Evolutionary conservation across 2,113 vertebrate species (phyloP).

Genomic region (Rhinichthys klamathensis): DNA sequence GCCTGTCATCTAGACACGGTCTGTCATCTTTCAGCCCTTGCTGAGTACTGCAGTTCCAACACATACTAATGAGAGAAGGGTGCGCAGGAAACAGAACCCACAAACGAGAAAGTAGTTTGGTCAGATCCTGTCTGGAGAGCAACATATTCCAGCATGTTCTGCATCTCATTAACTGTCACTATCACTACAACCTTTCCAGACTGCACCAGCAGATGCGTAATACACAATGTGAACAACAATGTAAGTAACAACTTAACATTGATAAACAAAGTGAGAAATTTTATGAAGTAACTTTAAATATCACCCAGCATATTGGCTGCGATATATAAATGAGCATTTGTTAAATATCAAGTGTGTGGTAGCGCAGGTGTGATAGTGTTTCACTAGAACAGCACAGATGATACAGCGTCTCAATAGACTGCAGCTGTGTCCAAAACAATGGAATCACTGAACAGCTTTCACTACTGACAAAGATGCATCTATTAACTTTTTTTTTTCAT

Average conservation of each 20-base stretch:
- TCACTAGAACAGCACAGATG: neutral
- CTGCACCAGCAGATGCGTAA: neutral
- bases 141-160: conserved; percentile 39
- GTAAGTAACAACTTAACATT: neutral
- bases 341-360: neutral
- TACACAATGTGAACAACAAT: neutral
- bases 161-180: conserved; percentile 32
- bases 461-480: neutral
- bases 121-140: conserved; percentile 13
- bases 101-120: conserved; percentile 19
- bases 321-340: neutral
- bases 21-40: neutral
- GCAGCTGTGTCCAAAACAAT: neutral
- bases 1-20: neutral
- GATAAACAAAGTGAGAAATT: neutral
- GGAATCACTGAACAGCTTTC: neutral
- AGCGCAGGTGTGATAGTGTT: conserved; percentile 5
- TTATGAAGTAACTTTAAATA: neutral
- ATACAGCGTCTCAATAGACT: neutral
- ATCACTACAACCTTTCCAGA: conserved; percentile 1
- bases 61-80: neutral
- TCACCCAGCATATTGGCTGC: neutral
- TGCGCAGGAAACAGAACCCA: neutral
- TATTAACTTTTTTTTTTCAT: neutral
- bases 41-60: neutral